Conservation (phyloP, 2,797 vertebrate species). For the Danio tinwini region DNA sequence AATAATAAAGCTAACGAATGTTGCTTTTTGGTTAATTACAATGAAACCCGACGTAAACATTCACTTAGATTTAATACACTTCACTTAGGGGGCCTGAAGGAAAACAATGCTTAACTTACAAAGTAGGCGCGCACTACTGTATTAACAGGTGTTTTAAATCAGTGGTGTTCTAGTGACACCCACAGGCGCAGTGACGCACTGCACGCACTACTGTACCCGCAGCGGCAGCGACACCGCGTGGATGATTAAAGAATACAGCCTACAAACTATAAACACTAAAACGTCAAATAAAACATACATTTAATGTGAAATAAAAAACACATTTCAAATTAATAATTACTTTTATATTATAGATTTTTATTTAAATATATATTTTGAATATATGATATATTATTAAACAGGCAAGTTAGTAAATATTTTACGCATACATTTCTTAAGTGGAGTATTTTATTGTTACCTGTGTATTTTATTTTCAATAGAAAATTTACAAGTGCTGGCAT, state of each 20-base stretch:
- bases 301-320: too few relatives aligned
- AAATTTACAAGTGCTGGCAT: too few relatives aligned
- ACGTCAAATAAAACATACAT: neutral
- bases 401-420: too few relatives aligned
- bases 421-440: too few relatives aligned
- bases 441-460: too few relatives aligned
- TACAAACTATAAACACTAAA: too few relatives aligned
- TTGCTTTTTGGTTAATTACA: neutral
- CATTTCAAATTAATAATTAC: too few relatives aligned
- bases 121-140: neutral
- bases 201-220: neutral
- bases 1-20: neutral
- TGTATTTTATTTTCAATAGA: too few relatives aligned
- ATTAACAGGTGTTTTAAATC: neutral
- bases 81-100: neutral
- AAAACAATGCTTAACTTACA: constrained; percentile 5
- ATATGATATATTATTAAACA: too few relatives aligned
- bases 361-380: too few relatives aligned
- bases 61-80: neutral
- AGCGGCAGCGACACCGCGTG: constrained; percentile 19
- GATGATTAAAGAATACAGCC: neutral
- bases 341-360: too few relatives aligned
- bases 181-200: constrained; percentile 49
- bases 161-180: constrained; percentile 60
- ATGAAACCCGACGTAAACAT: neutral